Conservation (phyloP, 1,140 invertebrate genomes). For the Phortica variegata region DNA sequence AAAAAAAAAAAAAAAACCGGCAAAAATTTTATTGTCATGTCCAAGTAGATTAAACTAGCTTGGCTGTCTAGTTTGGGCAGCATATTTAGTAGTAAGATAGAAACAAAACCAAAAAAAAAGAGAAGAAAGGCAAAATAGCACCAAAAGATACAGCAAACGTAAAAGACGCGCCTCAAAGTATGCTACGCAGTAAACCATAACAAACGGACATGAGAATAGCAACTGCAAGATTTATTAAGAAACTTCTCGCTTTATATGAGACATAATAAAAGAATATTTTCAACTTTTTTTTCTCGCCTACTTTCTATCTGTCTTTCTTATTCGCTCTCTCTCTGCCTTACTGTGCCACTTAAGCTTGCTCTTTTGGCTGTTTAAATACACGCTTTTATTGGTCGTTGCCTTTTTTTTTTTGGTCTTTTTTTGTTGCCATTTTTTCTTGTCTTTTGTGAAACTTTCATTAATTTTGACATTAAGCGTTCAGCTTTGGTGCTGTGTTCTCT, state of each 20-base stretch:
- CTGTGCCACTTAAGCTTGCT: background rate
- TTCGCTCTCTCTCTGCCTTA: background rate
- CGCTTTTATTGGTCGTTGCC: background rate
- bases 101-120: too few species aligned
- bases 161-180: slow-evolving; percentile 32
- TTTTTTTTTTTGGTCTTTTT: background rate
- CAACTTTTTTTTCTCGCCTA: slow-evolving; percentile 5
- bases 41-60: slow-evolving; percentile 55
- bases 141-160: background rate
- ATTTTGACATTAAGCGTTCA: slow-evolving; percentile 26
- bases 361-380: too few species aligned
- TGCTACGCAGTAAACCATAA: slow-evolving; percentile 16
- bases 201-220: background rate
- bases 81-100: too few species aligned
- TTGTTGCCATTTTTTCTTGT: background rate
- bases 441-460: slow-evolving; percentile 22
- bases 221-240: slow-evolving; percentile 34
- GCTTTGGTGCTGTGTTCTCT: background rate
- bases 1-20: slow-evolving; percentile 41
- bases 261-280: slow-evolving; percentile 29
- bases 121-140: too few species aligned
- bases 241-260: slow-evolving; percentile 12
- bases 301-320: background rate
- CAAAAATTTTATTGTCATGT: slow-evolving; percentile 55
- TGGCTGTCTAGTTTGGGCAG: background rate